These are phyloP conservation scores for Aramus guarauna DNA, from an alignment of 2,113 vertebrate species.

Conservation along the genomic window DNA sequence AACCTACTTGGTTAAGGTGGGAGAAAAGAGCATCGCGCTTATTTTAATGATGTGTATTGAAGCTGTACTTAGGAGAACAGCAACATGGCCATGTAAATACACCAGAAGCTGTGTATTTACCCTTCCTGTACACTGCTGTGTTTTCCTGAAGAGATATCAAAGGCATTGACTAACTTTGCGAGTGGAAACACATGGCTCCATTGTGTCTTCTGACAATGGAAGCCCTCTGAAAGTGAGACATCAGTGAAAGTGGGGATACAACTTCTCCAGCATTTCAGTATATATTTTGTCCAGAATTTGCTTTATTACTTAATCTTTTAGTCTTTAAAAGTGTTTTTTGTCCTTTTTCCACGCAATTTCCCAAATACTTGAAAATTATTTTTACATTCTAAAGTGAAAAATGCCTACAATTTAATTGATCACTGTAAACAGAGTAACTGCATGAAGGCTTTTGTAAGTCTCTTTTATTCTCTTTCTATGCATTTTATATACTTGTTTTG, in stretches of 20 bases:
- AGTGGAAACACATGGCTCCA: neutral
- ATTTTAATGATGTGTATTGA: neutral
- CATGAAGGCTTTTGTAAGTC: neutral
- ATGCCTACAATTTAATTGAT: neutral
- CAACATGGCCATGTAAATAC: neutral
- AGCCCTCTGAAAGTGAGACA: neutral
- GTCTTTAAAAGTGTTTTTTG: neutral
- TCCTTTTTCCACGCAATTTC: neutral
- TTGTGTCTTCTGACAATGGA: neutral
- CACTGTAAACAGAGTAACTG: neutral
- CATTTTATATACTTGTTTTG: neutral
- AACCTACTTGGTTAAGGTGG: neutral
- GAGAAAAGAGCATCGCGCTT: neutral
- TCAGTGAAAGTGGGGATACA: neutral
- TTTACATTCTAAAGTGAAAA: neutral
- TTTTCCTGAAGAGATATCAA: neutral
- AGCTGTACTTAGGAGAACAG: neutral
- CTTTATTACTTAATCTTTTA: neutral
- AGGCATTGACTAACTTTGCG: neutral
- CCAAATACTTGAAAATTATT: neutral
- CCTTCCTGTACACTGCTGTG: neutral
- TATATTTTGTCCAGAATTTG: neutral
- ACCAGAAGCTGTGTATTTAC: neutral
- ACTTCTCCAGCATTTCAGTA: neutral
- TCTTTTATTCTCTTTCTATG: neutral